Evolutionary conservation across 2,888 invertebrate genomes (phyloP), one percentile per base, ranked within the genome.

Genomic region (Aplocera efformata): DNA sequence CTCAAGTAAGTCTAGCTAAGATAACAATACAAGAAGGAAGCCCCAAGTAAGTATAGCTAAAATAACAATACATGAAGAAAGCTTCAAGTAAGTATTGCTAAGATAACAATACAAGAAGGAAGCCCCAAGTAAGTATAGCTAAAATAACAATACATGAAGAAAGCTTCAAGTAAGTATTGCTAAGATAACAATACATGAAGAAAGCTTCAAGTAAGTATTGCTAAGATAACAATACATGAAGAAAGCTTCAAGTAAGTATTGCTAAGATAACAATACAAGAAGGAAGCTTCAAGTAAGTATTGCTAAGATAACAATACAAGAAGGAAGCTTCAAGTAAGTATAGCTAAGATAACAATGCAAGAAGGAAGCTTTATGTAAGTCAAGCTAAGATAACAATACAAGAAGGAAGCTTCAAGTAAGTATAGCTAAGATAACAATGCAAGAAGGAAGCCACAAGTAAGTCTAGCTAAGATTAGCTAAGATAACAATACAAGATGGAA

Each of bases 221-320:
- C 13, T 17, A 17, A 17, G 13, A 17, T 17, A 17, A 17, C 13
- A 17, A 17, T 17, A 17, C 13, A 17, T 2, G 3, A 17, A 22
- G 23, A 7, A 9, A 7, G n/a, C n/a, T 5, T 6, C 32, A 32
- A 10, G 23, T 24, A 10, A 10, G 8, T 27, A 3, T 3, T 10
- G 8, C 10, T 10, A 7, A 27, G 8, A 17, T 17, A 17, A 55
- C 53, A 0, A 10, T 68, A 9, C 67, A 68, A 35, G 62, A 65
- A 8, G 71, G 67, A 0, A n/a, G n/a, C n/a, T 39, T 60, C 5
- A 60, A 63, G 71, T 71, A 24, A 50, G 62, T 61, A 20, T 23
- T 11, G 8, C 7, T 7, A 4, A 11, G 11, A 23, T 8, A 17
- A 17, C 13, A 17, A 17, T 17, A 17, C 13, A 17, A 5, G 3